Conservation (phyloP, 2,888 invertebrate species). For the Drosophila parthenogenetica region DNA sequence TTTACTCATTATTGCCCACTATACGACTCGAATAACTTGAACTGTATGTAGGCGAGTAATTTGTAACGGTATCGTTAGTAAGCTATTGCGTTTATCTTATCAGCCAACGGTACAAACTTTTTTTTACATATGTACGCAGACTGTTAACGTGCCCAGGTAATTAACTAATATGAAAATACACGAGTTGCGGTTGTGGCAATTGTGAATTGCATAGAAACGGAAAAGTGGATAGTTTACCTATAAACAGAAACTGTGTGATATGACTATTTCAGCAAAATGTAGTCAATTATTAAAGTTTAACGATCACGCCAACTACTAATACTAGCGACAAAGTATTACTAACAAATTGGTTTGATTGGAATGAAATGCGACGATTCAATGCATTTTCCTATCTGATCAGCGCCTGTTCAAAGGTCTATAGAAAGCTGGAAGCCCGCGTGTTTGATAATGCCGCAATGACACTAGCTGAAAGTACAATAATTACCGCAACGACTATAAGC, state of each 20-base stretch:
- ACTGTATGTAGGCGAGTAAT: neutral
- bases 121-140: neutral
- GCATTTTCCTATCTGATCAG: constrained; percentile 19
- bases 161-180: neutral
- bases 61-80: constrained; percentile 9
- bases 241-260: constrained; percentile 2
- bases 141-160: neutral
- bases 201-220: constrained; percentile 39
- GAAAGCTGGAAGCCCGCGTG: neutral
- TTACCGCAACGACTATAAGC: neutral
- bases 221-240: neutral
- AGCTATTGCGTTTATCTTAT: constrained; percentile 47
- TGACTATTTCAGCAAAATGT: constrained; percentile 11
- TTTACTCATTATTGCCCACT: no score
- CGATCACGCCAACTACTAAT: constrained; percentile 28
- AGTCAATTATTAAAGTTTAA: constrained; percentile 24
- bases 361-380: neutral
- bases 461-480: constrained; percentile 8
- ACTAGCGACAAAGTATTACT: constrained; percentile 8
- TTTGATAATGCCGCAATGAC: constrained; percentile 5
- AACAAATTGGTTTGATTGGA: neutral
- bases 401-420: constrained; percentile 7
- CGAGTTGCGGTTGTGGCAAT: constrained; percentile 21
- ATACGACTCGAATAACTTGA: no score
- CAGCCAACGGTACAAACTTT: constrained; percentile 8